Evolutionary conservation across 2,888 invertebrate species (phyloP).

Genomic region (Eremobia ochroleuca): DNA sequence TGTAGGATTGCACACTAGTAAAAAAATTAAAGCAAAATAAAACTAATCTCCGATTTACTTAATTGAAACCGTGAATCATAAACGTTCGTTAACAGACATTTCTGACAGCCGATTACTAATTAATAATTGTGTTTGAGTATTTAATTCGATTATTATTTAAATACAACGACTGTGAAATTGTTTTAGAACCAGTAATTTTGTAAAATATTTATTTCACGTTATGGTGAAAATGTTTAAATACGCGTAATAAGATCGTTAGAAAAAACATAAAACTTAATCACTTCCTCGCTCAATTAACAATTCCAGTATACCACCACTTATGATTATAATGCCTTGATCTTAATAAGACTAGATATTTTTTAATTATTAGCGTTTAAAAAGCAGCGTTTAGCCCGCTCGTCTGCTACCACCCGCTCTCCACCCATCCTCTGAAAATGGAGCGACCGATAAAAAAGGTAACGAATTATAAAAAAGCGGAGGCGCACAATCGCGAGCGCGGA

Average conservation of each 20-base stretch:
- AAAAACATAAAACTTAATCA: conserved; percentile 46
- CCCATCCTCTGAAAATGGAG: conserved; percentile 90
- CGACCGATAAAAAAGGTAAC: conserved; percentile 91
- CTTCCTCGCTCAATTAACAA: conserved; percentile 44
- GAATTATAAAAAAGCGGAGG: conserved; percentile 91
- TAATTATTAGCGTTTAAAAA: conserved; percentile 42
- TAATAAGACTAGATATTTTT: conserved; percentile 18
- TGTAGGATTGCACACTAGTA: conserved; percentile 45
- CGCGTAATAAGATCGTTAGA: conserved; percentile 43
- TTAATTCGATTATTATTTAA: conserved; percentile 65
- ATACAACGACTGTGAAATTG: conserved; percentile 69
- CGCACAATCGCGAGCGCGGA: conserved; percentile 90
- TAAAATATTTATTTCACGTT: conserved; percentile 63
- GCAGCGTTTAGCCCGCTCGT: conserved; percentile 76
- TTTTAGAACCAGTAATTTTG: conserved; percentile 65
- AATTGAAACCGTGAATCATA: conserved; percentile 71
- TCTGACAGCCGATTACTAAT: conserved; percentile 66
- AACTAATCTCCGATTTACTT: conserved; percentile 68
- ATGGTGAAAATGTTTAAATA: conserved; percentile 58
- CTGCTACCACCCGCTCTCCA: conserved; percentile 72
- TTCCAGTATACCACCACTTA: conserved; percentile 13
- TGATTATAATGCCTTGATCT: background rate
- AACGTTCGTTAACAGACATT: conserved; percentile 68
- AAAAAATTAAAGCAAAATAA: conserved; percentile 63
- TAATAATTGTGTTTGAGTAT: conserved; percentile 69